Base-by-base conservation (phyloP, 2,113 vertebrate genomes). In the Cephalopholis sonnerati region DNA sequence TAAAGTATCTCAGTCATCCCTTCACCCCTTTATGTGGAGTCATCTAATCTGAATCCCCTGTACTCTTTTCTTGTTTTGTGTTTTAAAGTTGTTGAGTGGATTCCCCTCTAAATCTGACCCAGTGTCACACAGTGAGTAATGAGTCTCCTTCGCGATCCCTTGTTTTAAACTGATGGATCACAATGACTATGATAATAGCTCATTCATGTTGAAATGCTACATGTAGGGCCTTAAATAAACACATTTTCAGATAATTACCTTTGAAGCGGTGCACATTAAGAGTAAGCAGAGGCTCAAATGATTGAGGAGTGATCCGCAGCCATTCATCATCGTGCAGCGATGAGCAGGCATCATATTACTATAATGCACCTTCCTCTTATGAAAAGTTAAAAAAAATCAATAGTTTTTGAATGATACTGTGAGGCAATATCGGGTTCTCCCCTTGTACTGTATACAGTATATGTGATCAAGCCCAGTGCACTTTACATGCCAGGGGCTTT, bases 301-400 rank as follows among this genome's bases (percentile, higher is more conserved):
- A 88, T 84, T 68, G 77, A 84, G 79, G 67, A 84, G 62, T 68
- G 32, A 46, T 63, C 69, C 70, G n/a, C 72, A 81, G 53, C 68
- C 85, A 91, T 93, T 92, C 80, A 89, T 92, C 89, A 90, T 16
- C 9, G 54, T 10, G 46, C 77, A 79, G 73, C 55, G 63, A 87
- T 73, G 66, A 90, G 82, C 74, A 61, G 73, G 91, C 77, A 89
- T 95, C 90, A 75, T 85, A 78, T 95, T 95, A 91, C 94, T 69
- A 92, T 92, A 94, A 95, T 93, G 93, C 91, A 91, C 89, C 90
- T 77, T 89, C 81, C 83, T 89, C 83, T 89, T 90, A 95, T 93
- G 92, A 95, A 95, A 91, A 81, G 87, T 86, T 89, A 64, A 81
- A 91, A 93, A 95, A 94, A 53, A 67, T 95, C 95, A 84, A 93